phyloP scores from a whole-genome alignment of 2,113 vertebrate genomes.

The Chlorocebus sabaeus region DNA sequence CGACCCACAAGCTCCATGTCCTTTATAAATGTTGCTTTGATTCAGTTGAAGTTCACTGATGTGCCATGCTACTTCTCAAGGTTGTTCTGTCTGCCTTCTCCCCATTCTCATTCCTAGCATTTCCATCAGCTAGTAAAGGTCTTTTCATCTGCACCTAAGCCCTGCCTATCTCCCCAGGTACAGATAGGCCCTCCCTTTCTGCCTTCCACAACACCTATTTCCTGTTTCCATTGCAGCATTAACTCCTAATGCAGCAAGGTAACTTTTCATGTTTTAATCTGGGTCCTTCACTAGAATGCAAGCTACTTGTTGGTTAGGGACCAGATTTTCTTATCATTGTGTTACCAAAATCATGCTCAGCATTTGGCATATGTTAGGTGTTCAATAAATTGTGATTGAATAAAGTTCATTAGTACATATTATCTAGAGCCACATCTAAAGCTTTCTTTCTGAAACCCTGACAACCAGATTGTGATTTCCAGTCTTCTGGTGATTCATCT shows the following conservation, averaged over 20 bases:
- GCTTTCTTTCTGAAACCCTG: background rate
- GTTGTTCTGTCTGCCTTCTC: background rate
- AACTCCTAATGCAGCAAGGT: background rate
- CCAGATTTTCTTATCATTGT: background rate
- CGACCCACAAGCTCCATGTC: background rate
- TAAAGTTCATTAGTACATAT: background rate
- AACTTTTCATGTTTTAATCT: background rate
- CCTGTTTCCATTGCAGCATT: background rate
- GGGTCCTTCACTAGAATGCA: background rate
- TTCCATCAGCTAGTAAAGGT: background rate
- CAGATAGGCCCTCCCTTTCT: background rate
- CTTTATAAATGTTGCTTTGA: background rate
- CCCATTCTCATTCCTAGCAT: background rate
- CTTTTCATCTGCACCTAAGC: background rate
- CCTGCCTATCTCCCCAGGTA: background rate
- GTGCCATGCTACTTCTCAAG: background rate
- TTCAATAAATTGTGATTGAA: background rate
- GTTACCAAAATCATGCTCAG: background rate
- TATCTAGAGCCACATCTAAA: background rate
- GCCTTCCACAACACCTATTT: background rate
- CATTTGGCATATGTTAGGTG: background rate
- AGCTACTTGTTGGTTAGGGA: background rate
- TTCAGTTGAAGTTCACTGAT: background rate
- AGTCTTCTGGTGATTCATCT: background rate
- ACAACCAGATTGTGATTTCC: background rate